Evolutionary conservation across 2,797 vertebrate species (phyloP), one percentile per base, ranked within the genome.

Genomic region (Morus bassanus): DNA sequence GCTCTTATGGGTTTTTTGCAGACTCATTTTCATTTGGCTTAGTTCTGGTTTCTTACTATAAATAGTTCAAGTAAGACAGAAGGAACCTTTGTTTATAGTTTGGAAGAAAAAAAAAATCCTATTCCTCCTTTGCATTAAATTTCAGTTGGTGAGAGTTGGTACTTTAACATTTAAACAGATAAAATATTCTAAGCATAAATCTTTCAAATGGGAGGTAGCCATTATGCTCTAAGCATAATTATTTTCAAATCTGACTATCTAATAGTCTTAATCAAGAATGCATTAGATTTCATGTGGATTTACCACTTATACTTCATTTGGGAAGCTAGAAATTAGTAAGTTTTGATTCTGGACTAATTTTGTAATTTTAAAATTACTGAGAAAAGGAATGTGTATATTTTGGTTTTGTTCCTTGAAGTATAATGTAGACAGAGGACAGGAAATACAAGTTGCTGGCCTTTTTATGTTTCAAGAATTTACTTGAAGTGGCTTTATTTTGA

Each of bases 11-110:
- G 6, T 10, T 54, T 96, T 96, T 89, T 94, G 90, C 90, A 96
- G 90, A 94, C 64, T 96, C 88, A 91, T 91, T 91, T 95, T 80
- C 75, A n/a, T 91, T 94, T 95, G 93, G 91, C 90, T 96, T 93
- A 28, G 31, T 81, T 91, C 67, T 94, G 31, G 12, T 74, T 94
- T 78, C 74, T 61, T 73, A 35, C 84, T 94, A 79, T 88, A 92
- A 95, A 95, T 95, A 94, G 94, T 79, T 84, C 37, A 53, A 86
- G 45, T 64, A 59, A 82, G 72, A 80, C 30, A 85, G 86, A 93
- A 91, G 48, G 37, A 83, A 85, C 24, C 24, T 89, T 85, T 94
- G 80, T 93, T 86, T 93, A 28, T 89, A 57, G 63, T 76, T 91
- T 1, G 2, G 53, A 70, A n/a, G n/a, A 85, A 87, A 83, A 64